A percentile compares a stretch with the other conserved stretches of the same genome.
Evolutionary conservation across 2,113 vertebrate species (phyloP).

Genomic region (Pantherophis guttatus): DNA sequence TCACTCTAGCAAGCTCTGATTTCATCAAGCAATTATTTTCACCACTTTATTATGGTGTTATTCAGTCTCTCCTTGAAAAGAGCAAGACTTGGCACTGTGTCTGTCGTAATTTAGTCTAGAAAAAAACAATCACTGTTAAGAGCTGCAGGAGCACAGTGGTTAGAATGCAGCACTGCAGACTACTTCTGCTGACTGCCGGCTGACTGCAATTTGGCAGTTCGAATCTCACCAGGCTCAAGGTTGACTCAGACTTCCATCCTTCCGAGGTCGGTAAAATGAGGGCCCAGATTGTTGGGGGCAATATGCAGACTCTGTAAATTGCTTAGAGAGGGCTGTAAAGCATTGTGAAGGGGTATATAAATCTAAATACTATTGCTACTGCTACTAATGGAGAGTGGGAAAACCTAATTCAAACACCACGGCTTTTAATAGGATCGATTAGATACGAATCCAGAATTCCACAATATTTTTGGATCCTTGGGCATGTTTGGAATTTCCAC

Average conservation of each 20-base stretch:
- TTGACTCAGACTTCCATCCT: too few species aligned
- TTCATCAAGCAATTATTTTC: background rate
- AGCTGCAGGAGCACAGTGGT: too few species aligned
- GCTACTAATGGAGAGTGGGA: slow-evolving; percentile 17
- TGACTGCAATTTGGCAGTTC: too few species aligned
- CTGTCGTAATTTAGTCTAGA: slow-evolving; percentile 24
- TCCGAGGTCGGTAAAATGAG: too few species aligned
- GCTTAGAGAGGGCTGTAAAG: too few species aligned
- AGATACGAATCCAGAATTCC: background rate
- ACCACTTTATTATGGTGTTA: background rate
- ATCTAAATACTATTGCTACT: too few species aligned
- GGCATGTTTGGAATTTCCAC: background rate
- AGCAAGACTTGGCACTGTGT: background rate
- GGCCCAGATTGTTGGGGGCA: too few species aligned
- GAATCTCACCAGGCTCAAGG: too few species aligned
- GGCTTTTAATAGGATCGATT: background rate
- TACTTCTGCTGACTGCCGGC: too few species aligned
- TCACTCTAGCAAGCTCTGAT: background rate
- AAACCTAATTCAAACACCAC: slow-evolving; percentile 27
- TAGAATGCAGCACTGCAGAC: too few species aligned
- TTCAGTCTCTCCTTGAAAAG: background rate
- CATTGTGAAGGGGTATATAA: too few species aligned
- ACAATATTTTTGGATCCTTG: background rate
- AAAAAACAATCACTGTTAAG: background rate
- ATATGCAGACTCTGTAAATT: too few species aligned